phyloP scores from a whole-genome alignment of 2,888 invertebrate species.

The Rhagophthalmus giganteus region DNA sequence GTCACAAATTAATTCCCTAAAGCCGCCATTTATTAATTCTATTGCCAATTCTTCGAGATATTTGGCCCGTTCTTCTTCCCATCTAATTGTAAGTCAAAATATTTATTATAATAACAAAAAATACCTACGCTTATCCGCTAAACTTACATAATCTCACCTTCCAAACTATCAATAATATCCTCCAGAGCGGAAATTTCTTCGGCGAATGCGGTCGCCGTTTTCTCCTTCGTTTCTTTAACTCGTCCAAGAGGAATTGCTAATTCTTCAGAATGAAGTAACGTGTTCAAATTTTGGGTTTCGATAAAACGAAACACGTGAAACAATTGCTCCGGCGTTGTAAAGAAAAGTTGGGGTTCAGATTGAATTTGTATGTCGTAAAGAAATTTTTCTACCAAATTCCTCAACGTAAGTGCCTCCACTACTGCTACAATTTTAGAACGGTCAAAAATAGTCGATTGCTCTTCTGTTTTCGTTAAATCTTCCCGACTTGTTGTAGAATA shows the following conservation, averaged over 20 bases:
- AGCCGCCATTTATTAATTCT: constrained; percentile 60
- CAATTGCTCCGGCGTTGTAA: constrained; percentile 60
- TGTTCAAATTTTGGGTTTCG: constrained; percentile 66
- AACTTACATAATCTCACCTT: constrained; percentile 48
- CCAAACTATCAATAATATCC: constrained; percentile 53
- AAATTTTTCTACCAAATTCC: constrained; percentile 56
- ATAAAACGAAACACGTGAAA: constrained; percentile 62
- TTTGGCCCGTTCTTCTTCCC: constrained; percentile 58
- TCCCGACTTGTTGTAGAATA: constrained; percentile 28
- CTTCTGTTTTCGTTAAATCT: constrained; percentile 3
- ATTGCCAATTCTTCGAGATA: constrained; percentile 60
- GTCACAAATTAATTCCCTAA: constrained; percentile 61
- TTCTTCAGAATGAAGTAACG: constrained; percentile 63
- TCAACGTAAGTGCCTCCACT: constrained; percentile 44
- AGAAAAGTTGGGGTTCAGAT: constrained; percentile 61
- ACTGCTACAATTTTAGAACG: constrained; percentile 14
- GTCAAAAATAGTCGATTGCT: constrained; percentile 32
- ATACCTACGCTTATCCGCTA: background rate
- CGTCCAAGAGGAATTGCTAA: constrained; percentile 59
- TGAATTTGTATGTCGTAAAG: constrained; percentile 55
- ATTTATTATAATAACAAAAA: background rate
- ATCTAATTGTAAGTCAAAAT: constrained; percentile 39
- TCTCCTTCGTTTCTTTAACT: constrained; percentile 56
- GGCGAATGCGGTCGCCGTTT: constrained; percentile 53
- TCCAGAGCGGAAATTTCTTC: constrained; percentile 52